Evolutionary conservation across 35 echinoderm and acorn worm genomes (phyloP), one percentile per base, ranked within the genome.

Genomic region (Chiridota heheva): DNA sequence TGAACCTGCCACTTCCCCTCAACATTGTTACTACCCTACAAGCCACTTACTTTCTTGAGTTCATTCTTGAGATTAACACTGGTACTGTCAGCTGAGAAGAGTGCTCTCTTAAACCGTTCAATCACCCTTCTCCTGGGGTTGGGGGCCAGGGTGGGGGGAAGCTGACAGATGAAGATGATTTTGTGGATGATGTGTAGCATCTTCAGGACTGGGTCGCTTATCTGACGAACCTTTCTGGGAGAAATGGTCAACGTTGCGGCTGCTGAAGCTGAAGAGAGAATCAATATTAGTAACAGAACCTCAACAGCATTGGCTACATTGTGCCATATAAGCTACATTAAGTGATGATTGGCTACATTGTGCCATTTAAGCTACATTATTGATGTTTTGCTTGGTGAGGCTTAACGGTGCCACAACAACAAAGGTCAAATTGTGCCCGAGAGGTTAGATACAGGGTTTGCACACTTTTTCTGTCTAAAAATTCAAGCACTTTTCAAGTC

Each of bases 131-230:
- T 67, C 22, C 95, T 65, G 18, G 95, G 95, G 81, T 98, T 98
- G 2, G 90, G 89, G 39, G 89, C 40, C 1, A 98, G 84, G 13
- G 95, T 91, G 27, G 95, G 95, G 25, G 95, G 95, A 22, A 98
- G 81, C 69, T 98, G 95, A 44, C 74, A 91, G 44, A 98, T 91
- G 75, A 98, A 98, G 81, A 98, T 92, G 30, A 98, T 84, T 70
- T 98, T 98, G 44, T 98, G 89, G 64, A 98, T 84, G 63, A 84
- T 78, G 69, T 98, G 84, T 0, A 98, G 85, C 89, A 98, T 98
- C 82, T 91, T 87, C 31, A 98, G 31, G 45, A 98, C 89, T 4
- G 95, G 95, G 56, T 98, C 95, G 35, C 85, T 98, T 66, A 98
- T 98, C 73, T 98, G 95, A 31, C 89, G 95, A 15, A 98, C 95